Conservation (phyloP, 1,140 invertebrate species). For the Rhopalosiphum maidis region DNA sequence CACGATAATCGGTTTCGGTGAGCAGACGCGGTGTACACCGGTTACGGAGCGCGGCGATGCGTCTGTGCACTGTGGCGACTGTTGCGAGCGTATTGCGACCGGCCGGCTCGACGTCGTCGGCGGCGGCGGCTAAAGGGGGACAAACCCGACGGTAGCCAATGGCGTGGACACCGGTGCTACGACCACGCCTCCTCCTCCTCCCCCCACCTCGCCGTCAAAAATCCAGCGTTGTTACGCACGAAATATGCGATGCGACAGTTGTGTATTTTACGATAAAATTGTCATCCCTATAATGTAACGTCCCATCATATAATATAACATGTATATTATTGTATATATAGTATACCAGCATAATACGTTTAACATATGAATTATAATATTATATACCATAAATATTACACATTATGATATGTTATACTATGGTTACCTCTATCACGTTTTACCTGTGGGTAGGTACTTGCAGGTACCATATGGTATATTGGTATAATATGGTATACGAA, state of each 20-base stretch:
- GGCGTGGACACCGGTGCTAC: not conserved
- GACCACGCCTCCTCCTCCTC: conserved; percentile 23
- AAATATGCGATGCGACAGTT: not conserved
- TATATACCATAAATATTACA: too few species aligned
- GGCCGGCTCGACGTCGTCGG: not conserved
- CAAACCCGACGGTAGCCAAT: conserved; percentile 32
- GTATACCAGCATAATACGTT: too few species aligned
- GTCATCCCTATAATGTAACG: too few species aligned
- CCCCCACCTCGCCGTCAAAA: not conserved
- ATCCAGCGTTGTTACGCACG: too few species aligned
- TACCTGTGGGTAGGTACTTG: too few species aligned
- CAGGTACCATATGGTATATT: too few species aligned
- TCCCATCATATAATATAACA: too few species aligned
- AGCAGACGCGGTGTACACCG: not conserved
- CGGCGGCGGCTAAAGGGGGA: not conserved
- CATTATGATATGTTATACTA: too few species aligned
- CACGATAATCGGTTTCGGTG: not conserved
- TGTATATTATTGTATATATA: too few species aligned
- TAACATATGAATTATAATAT: too few species aligned
- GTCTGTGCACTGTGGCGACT: not conserved
- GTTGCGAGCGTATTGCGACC: not conserved
- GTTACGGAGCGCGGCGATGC: not conserved
- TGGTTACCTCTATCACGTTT: too few species aligned
- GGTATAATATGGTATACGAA: too few species aligned
- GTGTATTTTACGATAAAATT: not conserved